These are phyloP conservation scores for Crambe crambe DNA, from an alignment of 37 sponge, comb jelly and placozoan species.

Conservation along the genomic window DNA sequence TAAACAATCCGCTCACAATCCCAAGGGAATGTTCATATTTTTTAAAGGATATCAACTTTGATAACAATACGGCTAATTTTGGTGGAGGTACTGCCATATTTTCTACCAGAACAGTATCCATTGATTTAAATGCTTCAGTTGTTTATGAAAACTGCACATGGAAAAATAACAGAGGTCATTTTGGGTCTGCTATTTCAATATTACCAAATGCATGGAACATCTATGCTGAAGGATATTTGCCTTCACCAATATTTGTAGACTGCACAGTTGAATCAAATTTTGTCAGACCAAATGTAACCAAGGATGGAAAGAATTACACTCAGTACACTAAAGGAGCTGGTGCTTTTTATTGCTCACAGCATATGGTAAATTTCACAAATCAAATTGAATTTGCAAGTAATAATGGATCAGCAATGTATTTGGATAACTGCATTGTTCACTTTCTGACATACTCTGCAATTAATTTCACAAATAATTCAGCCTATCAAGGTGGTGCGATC, in stretches of 20 bases:
- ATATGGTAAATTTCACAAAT: constrained; percentile 7
- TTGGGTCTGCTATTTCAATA: constrained; percentile 1
- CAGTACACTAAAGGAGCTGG: background rate
- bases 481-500: constrained; percentile 19
- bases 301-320: background rate
- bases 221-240: background rate
- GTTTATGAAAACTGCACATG: background rate
- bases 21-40: background rate
- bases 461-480: constrained; percentile 8
- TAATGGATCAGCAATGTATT: background rate
- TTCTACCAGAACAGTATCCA: background rate
- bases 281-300: background rate
- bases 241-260: background rate
- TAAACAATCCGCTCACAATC: background rate
- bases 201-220: background rate
- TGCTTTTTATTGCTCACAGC: background rate
- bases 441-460: background rate
- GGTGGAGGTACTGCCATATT: constrained; percentile 2
- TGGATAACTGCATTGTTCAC: background rate
- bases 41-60: background rate
- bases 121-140: background rate
- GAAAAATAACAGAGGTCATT: background rate
- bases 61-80: background rate
- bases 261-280: background rate
- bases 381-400: background rate